Base-by-base conservation (phyloP, 2,888 invertebrate genomes). In the Callinectes sapidus region DNA sequence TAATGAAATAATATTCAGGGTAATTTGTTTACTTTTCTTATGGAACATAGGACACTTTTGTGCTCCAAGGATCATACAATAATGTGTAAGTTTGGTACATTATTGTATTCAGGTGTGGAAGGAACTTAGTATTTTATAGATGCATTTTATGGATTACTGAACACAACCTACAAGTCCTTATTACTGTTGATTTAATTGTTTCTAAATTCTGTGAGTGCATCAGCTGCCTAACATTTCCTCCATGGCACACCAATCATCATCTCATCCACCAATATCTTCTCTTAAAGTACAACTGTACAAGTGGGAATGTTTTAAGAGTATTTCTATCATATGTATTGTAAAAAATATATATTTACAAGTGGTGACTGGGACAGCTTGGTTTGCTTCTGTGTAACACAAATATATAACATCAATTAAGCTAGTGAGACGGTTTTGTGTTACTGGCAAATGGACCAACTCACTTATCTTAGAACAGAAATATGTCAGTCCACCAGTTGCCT, bases 291-390 rank as follows among this genome's bases (percentile, higher is more conserved):
- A n/a, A n/a, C 81, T 81, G 35, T 81, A 81, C 81, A 81, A 81
- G 81, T 16, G 35, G 81, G 81, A 81, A 81, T 81, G 81, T 81
- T 81, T n/a, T 81, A 81, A 81, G 81, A 81, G 35, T 81, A 81
- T 81, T 81, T 81, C 32, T 81, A 81, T 81, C 14, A 18, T 81
- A 81, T 35, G 35, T 81, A 81, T 35, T n/a, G 16, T 81, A 81
- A 32, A 81, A 81, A 81, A 81, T 81, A 81, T 81, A 81, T 81
- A 35, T 48, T 48, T 81, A 81, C 81, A 81, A 81, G 81, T 81
- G 32, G 81, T 81, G 81, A n/a, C 81, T 81, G 35, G 35, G 35
- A 81, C 35, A 81, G 35, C 35, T 35, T 81, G 35, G 32, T 35
- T 18, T 81, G 35, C 16, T 35, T 81, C 32, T 32, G 35, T 81